phyloP scores from a whole-genome alignment of 2,888 invertebrate species.

The Platycheirus rosarum region DNA sequence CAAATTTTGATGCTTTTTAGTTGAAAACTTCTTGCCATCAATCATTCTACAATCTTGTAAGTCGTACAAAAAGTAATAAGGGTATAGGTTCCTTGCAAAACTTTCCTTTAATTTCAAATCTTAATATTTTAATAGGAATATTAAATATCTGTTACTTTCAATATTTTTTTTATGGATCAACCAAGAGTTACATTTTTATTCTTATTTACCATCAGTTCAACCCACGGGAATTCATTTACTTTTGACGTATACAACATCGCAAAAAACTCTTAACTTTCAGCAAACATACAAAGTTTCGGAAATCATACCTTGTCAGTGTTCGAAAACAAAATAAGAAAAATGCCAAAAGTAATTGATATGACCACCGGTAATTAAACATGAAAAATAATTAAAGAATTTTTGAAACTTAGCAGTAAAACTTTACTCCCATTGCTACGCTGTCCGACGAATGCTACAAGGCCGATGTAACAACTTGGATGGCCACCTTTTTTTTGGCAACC shows the following conservation, averaged over 20 bases:
- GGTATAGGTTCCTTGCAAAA: too few species aligned
- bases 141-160: too few species aligned
- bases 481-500: not conserved
- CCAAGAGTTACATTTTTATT: too few species aligned
- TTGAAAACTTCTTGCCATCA: too few species aligned
- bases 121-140: too few species aligned
- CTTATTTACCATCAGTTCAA: too few species aligned
- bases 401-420: not conserved
- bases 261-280: not conserved
- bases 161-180: too few species aligned
- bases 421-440: not conserved
- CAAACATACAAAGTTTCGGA: not conserved
- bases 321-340: not conserved
- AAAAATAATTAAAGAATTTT: not conserved
- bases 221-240: not conserved
- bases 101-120: too few species aligned
- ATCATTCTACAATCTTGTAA: too few species aligned
- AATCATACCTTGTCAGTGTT: not conserved
- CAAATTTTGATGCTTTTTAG: too few species aligned
- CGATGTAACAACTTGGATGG: not conserved
- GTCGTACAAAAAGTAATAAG: too few species aligned
- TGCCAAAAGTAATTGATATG: constrained; percentile 1
- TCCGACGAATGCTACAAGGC: not conserved
- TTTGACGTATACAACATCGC: not conserved
- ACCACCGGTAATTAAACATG: constrained; percentile 3